A percentile compares a stretch with the other conserved stretches of the same genome.
Conservation (phyloP, 2,797 vertebrate genomes). For the Sebastes matsubarae region DNA sequence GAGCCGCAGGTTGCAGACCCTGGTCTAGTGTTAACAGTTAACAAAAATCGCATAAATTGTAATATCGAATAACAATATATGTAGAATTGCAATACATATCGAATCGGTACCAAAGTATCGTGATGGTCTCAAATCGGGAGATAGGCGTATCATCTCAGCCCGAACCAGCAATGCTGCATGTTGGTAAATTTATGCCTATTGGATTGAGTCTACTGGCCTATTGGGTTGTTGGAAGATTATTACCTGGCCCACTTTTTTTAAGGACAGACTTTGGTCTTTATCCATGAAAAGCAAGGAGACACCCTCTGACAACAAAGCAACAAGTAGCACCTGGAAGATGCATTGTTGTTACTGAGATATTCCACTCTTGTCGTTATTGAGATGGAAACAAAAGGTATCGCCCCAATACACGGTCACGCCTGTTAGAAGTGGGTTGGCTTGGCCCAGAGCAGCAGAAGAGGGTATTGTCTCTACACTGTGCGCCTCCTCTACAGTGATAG, state of each 20-base stretch:
- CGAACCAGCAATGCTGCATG: background rate
- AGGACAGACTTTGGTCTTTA: background rate
- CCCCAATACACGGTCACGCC: background rate
- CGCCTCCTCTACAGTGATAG: background rate
- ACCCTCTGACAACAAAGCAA: slow-evolving; percentile 7
- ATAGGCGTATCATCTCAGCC: too few relatives aligned
- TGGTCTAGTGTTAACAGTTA: too few relatives aligned
- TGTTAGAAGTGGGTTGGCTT: background rate
- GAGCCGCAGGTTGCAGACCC: too few relatives aligned
- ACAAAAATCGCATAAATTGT: too few relatives aligned
- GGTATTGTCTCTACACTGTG: background rate
- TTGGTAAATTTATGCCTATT: background rate
- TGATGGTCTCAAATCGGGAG: too few relatives aligned
- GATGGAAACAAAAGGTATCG: slow-evolving; percentile 5
- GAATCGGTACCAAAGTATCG: too few relatives aligned
- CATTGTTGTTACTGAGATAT: background rate
- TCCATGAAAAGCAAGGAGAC: background rate
- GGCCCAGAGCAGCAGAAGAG: slow-evolving; percentile 7
- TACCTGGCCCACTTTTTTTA: background rate
- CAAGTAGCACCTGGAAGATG: background rate
- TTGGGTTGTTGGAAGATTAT: slow-evolving; percentile 6
- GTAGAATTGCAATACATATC: too few relatives aligned
- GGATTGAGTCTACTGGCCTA: background rate
- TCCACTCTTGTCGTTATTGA: background rate
- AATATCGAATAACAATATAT: too few relatives aligned